Percentiles rank a stretch among this genome's conserved stretches.
Evolutionary conservation across 1,140 invertebrate species (phyloP).

Genomic region (Cotesia chilonis): DNA sequence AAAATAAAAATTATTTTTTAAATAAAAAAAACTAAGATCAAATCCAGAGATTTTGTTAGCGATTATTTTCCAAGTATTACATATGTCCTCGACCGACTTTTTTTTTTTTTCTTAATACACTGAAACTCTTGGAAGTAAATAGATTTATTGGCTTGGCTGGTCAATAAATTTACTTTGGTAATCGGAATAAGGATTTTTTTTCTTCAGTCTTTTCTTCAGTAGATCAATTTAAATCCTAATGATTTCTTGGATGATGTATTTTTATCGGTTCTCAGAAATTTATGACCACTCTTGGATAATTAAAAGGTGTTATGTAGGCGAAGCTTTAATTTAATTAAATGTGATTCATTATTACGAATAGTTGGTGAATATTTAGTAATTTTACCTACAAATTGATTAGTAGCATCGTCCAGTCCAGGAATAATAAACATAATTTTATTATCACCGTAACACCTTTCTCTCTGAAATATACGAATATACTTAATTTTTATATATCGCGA

Average conservation of each 20-base stretch:
- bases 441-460: conserved; percentile 15
- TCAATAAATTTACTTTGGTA: background rate
- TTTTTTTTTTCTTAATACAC: background rate
- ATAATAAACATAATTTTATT: background rate
- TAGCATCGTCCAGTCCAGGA: conserved; percentile 2
- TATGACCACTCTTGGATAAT: no score
- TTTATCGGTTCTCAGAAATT: no score
- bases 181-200: background rate
- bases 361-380: conserved; percentile 12
- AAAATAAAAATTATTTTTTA: background rate
- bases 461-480: conserved; percentile 2
- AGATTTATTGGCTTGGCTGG: background rate
- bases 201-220: background rate
- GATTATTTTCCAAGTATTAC: background rate
- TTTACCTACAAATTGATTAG: conserved; percentile 10
- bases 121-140: background rate
- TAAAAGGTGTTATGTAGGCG: no score
- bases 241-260: no score
- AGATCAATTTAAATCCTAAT: background rate
- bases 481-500: background rate
- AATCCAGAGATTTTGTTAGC: background rate
- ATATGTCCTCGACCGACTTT: conserved; percentile 13
- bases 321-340: background rate
- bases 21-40: background rate
- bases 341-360: background rate